Conservation (phyloP, 2,888 invertebrate species). For the Yponomeuta malinellus region DNA sequence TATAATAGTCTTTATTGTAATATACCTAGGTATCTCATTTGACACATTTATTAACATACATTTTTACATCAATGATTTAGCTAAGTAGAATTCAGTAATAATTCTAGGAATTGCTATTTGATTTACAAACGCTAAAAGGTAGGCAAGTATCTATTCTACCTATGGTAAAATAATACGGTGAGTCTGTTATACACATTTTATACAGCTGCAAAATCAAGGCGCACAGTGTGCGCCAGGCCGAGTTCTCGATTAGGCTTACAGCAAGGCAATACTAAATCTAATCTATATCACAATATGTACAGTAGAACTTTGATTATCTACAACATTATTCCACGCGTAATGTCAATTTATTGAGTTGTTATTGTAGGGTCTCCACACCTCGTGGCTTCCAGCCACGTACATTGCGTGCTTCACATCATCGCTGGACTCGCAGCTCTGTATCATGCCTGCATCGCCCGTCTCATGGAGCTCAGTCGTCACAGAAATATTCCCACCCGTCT, state of each 20-base stretch:
- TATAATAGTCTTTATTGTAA: background rate
- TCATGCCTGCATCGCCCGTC: slow-evolving; percentile 59
- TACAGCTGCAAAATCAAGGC: slow-evolving; percentile 17
- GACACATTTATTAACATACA: slow-evolving; percentile 62
- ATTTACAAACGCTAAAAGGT: background rate
- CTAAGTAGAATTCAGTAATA: background rate
- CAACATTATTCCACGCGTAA: slow-evolving; percentile 27
- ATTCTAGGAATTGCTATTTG: background rate
- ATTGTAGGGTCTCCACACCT: slow-evolving; percentile 84
- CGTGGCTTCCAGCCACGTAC: slow-evolving; percentile 52
- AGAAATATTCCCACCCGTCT: slow-evolving; percentile 62
- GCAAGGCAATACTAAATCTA: slow-evolving; percentile 23
- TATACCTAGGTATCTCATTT: slow-evolving; percentile 23
- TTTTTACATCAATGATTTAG: slow-evolving; percentile 63
- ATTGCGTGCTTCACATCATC: slow-evolving; percentile 72
- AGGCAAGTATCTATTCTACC: background rate
- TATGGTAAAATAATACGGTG: background rate
- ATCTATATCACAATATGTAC: slow-evolving; percentile 71
- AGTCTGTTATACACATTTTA: slow-evolving; percentile 15
- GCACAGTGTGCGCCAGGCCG: too few relatives aligned
- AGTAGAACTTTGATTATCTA: slow-evolving; percentile 42
- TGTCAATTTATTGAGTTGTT: slow-evolving; percentile 52
- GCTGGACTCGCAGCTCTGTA: slow-evolving; percentile 68
- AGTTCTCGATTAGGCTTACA: too few relatives aligned
- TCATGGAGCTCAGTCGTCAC: slow-evolving; percentile 70